These are phyloP conservation scores for Mactromeris polynyma DNA, from an alignment of 2,888 invertebrate genomes.

Conservation along the genomic window DNA sequence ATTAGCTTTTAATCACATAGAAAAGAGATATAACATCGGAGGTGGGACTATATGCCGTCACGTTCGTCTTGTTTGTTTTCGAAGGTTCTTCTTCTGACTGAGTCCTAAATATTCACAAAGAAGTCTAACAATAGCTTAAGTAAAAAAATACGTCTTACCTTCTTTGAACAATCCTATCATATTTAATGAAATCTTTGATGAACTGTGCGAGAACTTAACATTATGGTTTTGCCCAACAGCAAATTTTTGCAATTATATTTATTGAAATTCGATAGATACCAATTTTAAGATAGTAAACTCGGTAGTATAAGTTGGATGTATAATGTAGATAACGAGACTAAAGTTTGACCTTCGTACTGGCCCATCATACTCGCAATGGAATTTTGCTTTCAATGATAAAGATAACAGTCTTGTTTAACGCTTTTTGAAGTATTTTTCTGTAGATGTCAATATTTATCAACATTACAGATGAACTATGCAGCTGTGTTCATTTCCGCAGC, in stretches of 20 bases:
- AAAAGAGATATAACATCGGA: no score
- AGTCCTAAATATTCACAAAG: no score
- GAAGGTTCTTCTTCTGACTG: no score
- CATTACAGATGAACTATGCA: not conserved
- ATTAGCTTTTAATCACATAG: no score
- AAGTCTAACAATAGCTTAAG: not conserved
- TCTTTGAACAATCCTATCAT: not conserved
- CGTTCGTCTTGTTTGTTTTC: no score
- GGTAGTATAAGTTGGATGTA: not conserved
- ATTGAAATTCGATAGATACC: constrained; percentile 17
- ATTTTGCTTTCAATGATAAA: not conserved
- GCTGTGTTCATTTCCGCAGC: not conserved
- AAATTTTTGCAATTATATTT: constrained; percentile 4
- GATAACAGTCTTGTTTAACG: not conserved
- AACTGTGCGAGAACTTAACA: not conserved
- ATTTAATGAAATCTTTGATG: not conserved
- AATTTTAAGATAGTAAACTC: not conserved
- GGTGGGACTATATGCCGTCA: no score
- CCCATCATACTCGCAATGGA: not conserved
- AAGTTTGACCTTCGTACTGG: not conserved
- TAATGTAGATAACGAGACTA: not conserved
- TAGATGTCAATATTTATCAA: not conserved
- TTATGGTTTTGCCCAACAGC: not conserved
- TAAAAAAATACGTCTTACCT: not conserved
- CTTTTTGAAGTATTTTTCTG: not conserved